Percentiles rank a stretch among this genome's conserved stretches.
phyloP scores from a whole-genome alignment of 2,113 vertebrate species.

The Pygoscelis antarcticus region DNA sequence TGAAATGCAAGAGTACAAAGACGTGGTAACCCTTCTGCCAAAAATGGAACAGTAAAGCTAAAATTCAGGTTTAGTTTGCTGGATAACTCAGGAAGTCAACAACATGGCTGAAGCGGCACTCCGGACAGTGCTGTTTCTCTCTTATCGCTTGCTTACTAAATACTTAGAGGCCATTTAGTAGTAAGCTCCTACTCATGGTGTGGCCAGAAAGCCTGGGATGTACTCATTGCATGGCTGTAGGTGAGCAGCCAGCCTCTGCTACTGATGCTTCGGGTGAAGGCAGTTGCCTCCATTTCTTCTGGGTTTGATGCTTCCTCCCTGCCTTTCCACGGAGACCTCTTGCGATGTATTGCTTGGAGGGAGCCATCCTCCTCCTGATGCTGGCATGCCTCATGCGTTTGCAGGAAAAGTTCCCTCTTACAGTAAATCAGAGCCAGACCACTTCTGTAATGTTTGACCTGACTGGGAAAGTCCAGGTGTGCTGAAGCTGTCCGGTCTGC shows the following conservation, averaged over 20 bases:
- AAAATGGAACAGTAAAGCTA: background rate
- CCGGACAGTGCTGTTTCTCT: background rate
- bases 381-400: background rate
- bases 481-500: background rate
- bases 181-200: rapidly evolving
- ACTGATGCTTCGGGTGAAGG: background rate
- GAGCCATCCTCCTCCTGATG: background rate
- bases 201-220: background rate
- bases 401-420: background rate
- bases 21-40: background rate
- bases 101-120: background rate
- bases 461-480: background rate
- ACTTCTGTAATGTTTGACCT: rapidly evolving
- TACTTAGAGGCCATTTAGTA: background rate
- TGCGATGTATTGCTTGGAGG: background rate
- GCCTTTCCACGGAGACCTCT: background rate
- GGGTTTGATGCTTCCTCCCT: background rate
- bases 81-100: background rate
- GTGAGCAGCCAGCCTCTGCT: background rate
- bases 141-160: rapidly evolving
- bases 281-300: background rate
- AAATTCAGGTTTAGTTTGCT: no score
- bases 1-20: background rate
- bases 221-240: rapidly evolving
- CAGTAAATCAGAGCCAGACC: rapidly evolving